A percentile compares a stretch with the other conserved stretches of the same genome.
Conservation (phyloP, 1,140 invertebrate genomes). For the Chironomus striatipennis region DNA sequence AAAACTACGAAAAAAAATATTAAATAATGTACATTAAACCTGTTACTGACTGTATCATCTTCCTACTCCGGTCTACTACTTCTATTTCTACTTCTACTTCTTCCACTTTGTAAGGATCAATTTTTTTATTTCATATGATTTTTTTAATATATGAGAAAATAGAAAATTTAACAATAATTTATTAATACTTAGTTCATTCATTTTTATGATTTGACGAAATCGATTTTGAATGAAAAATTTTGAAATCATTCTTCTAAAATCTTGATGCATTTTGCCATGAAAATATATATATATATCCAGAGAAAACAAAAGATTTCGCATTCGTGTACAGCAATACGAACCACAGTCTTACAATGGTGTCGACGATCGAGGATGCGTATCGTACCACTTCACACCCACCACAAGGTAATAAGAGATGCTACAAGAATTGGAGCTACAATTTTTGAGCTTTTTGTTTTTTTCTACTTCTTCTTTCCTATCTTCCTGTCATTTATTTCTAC, state of each 20-base stretch:
- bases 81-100: not conserved
- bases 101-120: not conserved
- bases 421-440: not conserved
- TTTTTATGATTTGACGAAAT: not conserved
- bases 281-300: not conserved
- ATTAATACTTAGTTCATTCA: constrained; percentile 20
- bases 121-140: not conserved
- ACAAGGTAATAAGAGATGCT: not conserved
- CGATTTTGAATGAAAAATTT: too few species aligned
- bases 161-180: not conserved
- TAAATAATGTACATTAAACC: not conserved
- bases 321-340: constrained; percentile 11
- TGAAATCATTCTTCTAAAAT: too few species aligned
- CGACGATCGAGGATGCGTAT: constrained; percentile 9
- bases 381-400: constrained; percentile 16
- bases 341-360: constrained; percentile 11
- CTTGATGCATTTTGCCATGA: too few species aligned
- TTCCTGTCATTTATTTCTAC: too few species aligned
- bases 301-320: constrained; percentile 16
- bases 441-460: too few species aligned
- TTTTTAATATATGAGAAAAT: not conserved
- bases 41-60: not conserved
- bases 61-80: not conserved
- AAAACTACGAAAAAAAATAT: not conserved
- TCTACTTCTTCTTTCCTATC: too few species aligned